Evolutionary conservation across 2,113 vertebrate genomes (phyloP).

Genomic region (Neogale vison): DNA sequence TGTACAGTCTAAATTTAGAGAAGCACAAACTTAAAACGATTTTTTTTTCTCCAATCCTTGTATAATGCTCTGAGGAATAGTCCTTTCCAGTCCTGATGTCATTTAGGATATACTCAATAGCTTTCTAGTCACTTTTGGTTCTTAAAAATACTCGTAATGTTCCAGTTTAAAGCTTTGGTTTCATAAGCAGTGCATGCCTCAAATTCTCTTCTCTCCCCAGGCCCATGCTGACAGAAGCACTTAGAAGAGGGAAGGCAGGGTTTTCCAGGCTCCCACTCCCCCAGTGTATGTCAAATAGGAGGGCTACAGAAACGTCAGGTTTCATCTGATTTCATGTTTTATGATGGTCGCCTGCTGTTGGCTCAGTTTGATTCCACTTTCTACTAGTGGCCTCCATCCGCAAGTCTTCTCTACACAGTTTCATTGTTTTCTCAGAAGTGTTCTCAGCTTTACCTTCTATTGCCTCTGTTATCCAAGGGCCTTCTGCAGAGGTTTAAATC

Average conservation of each 20-base stretch:
- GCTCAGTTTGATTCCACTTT: not conserved
- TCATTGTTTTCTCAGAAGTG: not conserved
- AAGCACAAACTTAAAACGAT: not conserved
- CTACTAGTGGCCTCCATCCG: not conserved
- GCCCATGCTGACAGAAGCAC: not conserved
- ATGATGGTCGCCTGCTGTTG: not conserved
- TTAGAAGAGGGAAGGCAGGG: not conserved
- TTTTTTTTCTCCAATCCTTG: not conserved
- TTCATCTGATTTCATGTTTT: not conserved
- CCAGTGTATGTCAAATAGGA: not conserved
- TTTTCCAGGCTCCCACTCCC: not conserved
- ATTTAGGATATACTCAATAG: not conserved
- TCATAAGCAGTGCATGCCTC: not conserved
- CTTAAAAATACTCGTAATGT: not conserved
- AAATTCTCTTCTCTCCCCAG: not conserved
- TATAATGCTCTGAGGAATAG: not conserved
- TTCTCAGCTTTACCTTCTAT: not conserved
- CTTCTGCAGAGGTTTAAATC: not conserved
- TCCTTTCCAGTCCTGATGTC: not conserved
- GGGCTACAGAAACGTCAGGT: not conserved
- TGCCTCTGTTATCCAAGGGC: not conserved
- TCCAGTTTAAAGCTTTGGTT: not conserved
- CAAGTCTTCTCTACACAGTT: not conserved
- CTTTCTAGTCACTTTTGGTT: not conserved
- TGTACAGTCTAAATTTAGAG: not conserved